Conservation (phyloP, 2,797 vertebrate species). For the Limnodromus scolopaceus region DNA sequence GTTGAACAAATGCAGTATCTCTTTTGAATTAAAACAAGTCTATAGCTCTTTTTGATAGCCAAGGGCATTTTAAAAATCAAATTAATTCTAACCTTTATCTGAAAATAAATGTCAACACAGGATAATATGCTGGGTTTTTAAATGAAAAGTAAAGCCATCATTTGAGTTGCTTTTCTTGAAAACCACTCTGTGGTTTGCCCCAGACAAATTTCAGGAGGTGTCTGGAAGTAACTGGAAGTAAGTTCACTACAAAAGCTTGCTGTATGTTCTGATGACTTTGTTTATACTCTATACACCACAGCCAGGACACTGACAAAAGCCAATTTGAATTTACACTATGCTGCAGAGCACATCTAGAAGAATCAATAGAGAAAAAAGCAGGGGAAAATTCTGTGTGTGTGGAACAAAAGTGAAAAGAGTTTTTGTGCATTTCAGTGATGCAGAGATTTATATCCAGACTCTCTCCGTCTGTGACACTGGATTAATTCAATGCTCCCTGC, state of each 20-base stretch:
- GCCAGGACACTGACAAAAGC: background rate
- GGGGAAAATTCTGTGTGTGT: background rate
- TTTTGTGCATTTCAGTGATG: background rate
- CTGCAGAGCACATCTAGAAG: background rate
- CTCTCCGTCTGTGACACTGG: rapidly evolving
- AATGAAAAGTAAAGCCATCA: background rate
- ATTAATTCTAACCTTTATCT: background rate
- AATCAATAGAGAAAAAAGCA: background rate
- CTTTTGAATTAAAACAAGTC: background rate
- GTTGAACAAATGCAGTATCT: background rate
- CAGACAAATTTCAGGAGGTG: background rate
- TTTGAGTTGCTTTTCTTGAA: background rate
- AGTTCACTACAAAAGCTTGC: background rate
- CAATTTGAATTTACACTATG: background rate
- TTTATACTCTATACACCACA: background rate
- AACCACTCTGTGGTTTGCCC: background rate
- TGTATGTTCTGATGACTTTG: background rate
- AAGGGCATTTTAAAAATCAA: background rate
- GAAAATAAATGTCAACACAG: background rate
- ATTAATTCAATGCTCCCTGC: background rate
- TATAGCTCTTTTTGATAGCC: background rate
- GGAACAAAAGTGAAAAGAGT: background rate
- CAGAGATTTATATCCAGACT: background rate
- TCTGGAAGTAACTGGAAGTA: background rate
- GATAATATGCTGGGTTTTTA: background rate